These are phyloP conservation scores for Cantharis lateralis DNA, from an alignment of 2,888 invertebrate genomes.

Conservation along the genomic window DNA sequence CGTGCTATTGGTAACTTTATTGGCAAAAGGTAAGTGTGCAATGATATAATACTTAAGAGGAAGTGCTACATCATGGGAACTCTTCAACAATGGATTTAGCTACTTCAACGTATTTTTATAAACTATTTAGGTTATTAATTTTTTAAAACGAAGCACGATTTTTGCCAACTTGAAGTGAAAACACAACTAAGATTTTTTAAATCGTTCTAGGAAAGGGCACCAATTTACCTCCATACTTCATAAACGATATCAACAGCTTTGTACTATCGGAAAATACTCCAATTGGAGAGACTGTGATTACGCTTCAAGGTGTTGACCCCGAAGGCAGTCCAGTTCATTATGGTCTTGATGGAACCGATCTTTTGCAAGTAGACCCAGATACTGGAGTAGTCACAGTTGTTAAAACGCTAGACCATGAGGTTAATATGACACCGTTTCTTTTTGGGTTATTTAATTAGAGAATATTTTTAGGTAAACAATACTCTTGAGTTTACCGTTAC, in stretches of 20 bases:
- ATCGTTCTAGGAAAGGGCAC: conserved; percentile 50
- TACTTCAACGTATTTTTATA: background rate
- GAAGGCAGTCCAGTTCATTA: conserved; percentile 74
- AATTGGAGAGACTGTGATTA: conserved; percentile 79
- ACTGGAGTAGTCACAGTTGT: conserved; percentile 81
- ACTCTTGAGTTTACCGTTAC: conserved; percentile 80
- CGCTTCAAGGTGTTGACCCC: conserved; percentile 78
- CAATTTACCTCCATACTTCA: conserved; percentile 75
- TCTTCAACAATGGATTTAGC: background rate
- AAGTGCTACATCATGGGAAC: background rate
- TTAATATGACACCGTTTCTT: conserved; percentile 44
- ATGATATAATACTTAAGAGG: background rate
- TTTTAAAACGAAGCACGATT: background rate
- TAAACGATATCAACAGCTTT: conserved; percentile 76
- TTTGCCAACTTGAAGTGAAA: background rate
- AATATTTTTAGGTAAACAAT: conserved; percentile 69
- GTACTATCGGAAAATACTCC: conserved; percentile 79
- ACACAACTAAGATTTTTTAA: background rate
- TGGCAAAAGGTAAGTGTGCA: background rate
- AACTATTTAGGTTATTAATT: background rate
- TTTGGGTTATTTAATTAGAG: conserved; percentile 6
- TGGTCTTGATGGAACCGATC: conserved; percentile 80
- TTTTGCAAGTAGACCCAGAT: conserved; percentile 75
- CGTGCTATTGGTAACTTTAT: background rate
- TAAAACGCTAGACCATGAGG: conserved; percentile 83